Conservation (phyloP, 2,113 vertebrate genomes). For the Haliaeetus leucogaster region DNA sequence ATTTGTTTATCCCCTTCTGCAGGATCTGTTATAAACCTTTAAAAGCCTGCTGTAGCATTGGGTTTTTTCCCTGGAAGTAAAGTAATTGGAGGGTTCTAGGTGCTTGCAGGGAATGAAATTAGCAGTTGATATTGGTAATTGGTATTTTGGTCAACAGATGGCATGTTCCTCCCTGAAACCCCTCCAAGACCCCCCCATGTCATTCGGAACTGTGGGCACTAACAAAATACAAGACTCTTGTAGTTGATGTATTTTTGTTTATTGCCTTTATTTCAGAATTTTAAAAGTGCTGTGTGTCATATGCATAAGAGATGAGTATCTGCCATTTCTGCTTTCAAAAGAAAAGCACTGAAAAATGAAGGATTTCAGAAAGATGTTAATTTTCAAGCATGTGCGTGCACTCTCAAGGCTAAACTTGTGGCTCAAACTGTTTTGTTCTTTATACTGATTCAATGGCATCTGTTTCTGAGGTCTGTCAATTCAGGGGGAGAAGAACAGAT, state of each 20-base stretch:
- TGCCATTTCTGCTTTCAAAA: not conserved
- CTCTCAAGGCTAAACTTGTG: not conserved
- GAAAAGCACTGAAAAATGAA: not conserved
- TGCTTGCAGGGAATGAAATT: not conserved
- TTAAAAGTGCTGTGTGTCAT: not conserved
- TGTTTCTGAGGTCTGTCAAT: not conserved
- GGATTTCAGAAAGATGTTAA: not conserved
- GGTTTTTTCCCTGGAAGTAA: not conserved
- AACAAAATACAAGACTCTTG: not conserved
- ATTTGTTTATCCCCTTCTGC: slow-evolving; percentile 6
- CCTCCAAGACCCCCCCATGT: not conserved
- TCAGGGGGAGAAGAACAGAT: not conserved
- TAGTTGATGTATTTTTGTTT: not conserved
- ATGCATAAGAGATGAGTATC: not conserved
- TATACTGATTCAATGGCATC: slow-evolving; percentile 9
- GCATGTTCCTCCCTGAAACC: not conserved
- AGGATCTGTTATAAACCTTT: not conserved
- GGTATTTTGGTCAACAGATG: not conserved
- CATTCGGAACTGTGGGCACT: not conserved
- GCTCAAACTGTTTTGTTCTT: not conserved
- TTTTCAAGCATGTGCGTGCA: not conserved
- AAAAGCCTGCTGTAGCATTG: not conserved
- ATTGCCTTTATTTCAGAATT: not conserved
- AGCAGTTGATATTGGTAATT: not conserved
- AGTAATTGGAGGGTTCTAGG: not conserved